A percentile compares a stretch with the other conserved stretches of the same genome.
Evolutionary conservation across 2,797 vertebrate species (phyloP).

Genomic region (Cheirogaleus major): DNA sequence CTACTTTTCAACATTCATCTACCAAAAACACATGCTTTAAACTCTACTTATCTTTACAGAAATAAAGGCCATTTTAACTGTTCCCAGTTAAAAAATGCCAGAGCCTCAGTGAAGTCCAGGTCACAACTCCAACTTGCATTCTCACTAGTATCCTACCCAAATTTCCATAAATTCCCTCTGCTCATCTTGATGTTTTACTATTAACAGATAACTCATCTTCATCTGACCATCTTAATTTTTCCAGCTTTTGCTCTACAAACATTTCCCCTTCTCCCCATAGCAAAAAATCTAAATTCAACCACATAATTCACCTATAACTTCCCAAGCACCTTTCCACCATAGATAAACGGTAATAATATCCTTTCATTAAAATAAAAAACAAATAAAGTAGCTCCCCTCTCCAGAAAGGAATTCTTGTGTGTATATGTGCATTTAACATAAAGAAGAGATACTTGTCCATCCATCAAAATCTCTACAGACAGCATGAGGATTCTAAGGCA

Average conservation of each 20-base stretch:
- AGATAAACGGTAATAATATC: neutral
- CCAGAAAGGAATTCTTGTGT: neutral
- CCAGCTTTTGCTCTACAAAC: neutral
- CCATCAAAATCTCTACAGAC: neutral
- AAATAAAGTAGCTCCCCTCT: neutral
- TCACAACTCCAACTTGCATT: neutral
- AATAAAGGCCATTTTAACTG: conserved; percentile 18
- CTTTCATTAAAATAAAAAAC: neutral
- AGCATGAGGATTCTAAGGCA: neutral
- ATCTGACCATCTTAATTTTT: neutral
- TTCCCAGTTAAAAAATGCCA: neutral
- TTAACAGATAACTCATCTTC: neutral
- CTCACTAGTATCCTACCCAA: neutral
- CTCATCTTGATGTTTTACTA: neutral
- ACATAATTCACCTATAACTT: neutral
- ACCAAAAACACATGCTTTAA: neutral
- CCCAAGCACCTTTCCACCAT: neutral
- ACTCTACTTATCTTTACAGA: neutral
- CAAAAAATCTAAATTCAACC: neutral
- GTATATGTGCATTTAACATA: too few species aligned
- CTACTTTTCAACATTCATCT: neutral
- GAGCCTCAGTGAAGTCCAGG: neutral
- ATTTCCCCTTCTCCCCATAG: neutral
- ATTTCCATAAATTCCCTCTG: neutral
- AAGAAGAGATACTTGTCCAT: neutral